These are phyloP conservation scores for Psilopsiagon aurifrons DNA, from an alignment of 2,113 vertebrate genomes.

Conservation along the genomic window DNA sequence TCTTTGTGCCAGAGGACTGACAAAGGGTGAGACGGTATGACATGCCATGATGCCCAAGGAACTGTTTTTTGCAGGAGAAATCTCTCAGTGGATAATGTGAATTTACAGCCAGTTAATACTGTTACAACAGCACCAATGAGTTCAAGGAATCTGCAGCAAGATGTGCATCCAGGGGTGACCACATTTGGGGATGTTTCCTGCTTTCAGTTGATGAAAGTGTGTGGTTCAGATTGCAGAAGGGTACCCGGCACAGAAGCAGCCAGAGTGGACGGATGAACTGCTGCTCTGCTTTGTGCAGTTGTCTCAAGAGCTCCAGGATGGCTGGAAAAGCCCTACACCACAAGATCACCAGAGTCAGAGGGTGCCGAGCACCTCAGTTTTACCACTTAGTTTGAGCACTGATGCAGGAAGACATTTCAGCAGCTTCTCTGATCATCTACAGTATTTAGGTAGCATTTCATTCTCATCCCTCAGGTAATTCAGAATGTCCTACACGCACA, in stretches of 20 bases:
- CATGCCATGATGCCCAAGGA: neutral
- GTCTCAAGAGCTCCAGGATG: rapidly evolving
- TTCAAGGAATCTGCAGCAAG: neutral
- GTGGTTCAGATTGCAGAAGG: neutral
- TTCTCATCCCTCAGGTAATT: constrained; percentile 19
- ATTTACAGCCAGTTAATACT: neutral
- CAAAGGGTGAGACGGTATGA: neutral
- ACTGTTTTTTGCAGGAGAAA: neutral
- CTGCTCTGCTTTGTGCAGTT: neutral
- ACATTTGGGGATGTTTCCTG: rapidly evolving
- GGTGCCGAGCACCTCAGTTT: neutral
- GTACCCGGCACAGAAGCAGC: neutral
- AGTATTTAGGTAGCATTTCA: neutral
- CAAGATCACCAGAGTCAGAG: neutral
- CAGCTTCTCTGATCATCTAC: neutral
- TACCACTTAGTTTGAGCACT: rapidly evolving
- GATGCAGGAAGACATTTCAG: neutral
- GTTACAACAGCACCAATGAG: neutral
- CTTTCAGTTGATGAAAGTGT: neutral
- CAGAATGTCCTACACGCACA: neutral
- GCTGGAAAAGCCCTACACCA: neutral
- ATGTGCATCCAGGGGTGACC: neutral
- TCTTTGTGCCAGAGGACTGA: neutral
- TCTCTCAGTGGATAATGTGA: neutral
- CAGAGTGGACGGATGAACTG: rapidly evolving